Base-by-base conservation (phyloP, 2,113 vertebrate species). In the Muntiacus muntjak region DNA sequence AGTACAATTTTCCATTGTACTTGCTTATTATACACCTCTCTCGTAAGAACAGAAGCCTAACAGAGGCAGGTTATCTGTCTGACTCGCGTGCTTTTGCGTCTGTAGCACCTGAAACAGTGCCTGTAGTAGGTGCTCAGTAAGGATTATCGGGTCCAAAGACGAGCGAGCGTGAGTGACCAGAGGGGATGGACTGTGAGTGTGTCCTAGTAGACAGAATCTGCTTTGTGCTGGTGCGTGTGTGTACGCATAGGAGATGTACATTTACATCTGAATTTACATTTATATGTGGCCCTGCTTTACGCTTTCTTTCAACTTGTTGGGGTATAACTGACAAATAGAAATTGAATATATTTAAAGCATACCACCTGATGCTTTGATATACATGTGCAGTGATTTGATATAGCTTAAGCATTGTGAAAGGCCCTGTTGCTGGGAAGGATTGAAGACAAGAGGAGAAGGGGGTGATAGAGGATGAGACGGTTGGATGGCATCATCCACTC, bases 201-300 rank as follows among this genome's bases (percentile, higher is more conserved):
- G 19, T 30, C 58, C 7, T 2, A 52, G 25, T 1, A 9, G 9
- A 8, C 1, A 7, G 2, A 67, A 14, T 6, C 43, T 8, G 28
- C 76, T 91, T 23, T 55, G 47, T 33, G 1, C 19, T 55, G 36
- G 3, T 23, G 25, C 0, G 0, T n/a, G 9, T 8, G 26, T 8
- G 21, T 7, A 23, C 1, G 0, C 12, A 25, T 57, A 19, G 52
- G 52, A 54, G 52, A 25, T 28, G 4, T 28, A 1, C 1, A 0
- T 28, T 7, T 58, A 25, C 3, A 3, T 50, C 26, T 81, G 78
- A 33, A 26, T 17, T 55, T 50, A 1, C 1, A 2, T 43, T 7
- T 50, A 7, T 33, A 2, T 33, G 28, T 81, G 78, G 78, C 78
- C 28, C 0, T 47, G 30, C 28, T 21, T 33, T 21, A 52, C 1